Evolutionary conservation across 1,140 invertebrate species (phyloP).

Genomic region (Leucophenga varia): DNA sequence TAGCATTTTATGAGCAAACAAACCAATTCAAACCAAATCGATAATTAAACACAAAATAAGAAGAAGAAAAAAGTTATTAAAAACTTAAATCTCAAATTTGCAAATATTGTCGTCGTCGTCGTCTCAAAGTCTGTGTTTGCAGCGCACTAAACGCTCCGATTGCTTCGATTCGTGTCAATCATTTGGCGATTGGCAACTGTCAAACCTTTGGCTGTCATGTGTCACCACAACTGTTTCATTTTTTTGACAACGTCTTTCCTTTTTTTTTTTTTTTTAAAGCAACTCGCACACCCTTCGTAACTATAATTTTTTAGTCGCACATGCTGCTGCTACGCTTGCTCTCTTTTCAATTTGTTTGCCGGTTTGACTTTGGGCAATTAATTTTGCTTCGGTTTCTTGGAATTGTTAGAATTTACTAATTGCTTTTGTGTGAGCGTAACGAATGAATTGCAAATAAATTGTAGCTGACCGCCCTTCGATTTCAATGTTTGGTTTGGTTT

Average conservation of each 20-base stretch:
- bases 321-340: neutral
- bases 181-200: slow-evolving; percentile 45
- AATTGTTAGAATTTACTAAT: slow-evolving; percentile 55
- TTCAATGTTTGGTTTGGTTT: neutral
- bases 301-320: slow-evolving; percentile 2
- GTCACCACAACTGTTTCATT: slow-evolving; percentile 4
- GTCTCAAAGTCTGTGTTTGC: too few relatives aligned
- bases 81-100: too few relatives aligned
- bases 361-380: slow-evolving; percentile 32
- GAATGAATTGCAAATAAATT: too few relatives aligned
- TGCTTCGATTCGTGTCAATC: too few relatives aligned
- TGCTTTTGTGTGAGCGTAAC: slow-evolving; percentile 35
- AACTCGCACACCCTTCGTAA: slow-evolving; percentile 22
- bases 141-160: too few relatives aligned
- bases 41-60: too few relatives aligned
- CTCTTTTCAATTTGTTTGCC: slow-evolving; percentile 2
- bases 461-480: slow-evolving; percentile 15
- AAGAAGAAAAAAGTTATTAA: too few relatives aligned
- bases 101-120: too few relatives aligned
- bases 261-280: slow-evolving; percentile 20
- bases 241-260: slow-evolving; percentile 30
- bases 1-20: too few relatives aligned
- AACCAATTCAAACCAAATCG: too few relatives aligned
- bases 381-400: slow-evolving; percentile 46
- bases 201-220: slow-evolving; percentile 40